Conservation (phyloP, 2,113 vertebrate species). For the Rhinopomastus cyanomelas region DNA sequence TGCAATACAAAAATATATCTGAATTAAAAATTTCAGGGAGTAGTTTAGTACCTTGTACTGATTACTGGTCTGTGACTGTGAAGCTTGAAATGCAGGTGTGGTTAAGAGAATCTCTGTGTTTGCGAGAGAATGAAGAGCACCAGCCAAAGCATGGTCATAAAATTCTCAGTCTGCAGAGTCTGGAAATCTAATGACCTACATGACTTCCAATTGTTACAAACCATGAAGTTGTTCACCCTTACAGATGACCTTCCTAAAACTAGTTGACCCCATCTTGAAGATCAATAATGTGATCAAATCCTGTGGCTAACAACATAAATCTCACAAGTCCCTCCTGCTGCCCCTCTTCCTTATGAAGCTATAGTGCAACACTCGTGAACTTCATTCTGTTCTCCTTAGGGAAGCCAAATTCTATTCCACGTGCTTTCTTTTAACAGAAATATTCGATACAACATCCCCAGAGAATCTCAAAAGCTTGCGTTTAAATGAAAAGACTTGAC, state of each 20-base stretch:
- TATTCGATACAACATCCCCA: conserved; percentile 15
- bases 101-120: neutral
- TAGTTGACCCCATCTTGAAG: neutral
- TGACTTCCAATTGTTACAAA: neutral
- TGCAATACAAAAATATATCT: neutral
- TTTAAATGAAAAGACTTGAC: conserved; percentile 47
- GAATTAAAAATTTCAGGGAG: neutral
- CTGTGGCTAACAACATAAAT: neutral
- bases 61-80: neutral
- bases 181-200: neutral
- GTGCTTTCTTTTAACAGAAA: conserved; percentile 32
- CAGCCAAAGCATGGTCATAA: neutral
- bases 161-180: neutral
- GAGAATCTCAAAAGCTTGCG: conserved; percentile 30
- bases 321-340: neutral
- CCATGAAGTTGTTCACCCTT: accelerated
- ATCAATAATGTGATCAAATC: accelerated
- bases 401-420: neutral
- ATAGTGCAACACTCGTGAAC: neutral
- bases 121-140: accelerated
- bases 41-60: neutral
- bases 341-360: neutral
- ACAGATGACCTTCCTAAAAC: neutral
- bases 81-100: neutral
- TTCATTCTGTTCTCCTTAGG: neutral